Evolutionary conservation across 2,888 invertebrate species (phyloP), one percentile per base, ranked within the genome.

Genomic region (Hylaea fasciaria): DNA sequence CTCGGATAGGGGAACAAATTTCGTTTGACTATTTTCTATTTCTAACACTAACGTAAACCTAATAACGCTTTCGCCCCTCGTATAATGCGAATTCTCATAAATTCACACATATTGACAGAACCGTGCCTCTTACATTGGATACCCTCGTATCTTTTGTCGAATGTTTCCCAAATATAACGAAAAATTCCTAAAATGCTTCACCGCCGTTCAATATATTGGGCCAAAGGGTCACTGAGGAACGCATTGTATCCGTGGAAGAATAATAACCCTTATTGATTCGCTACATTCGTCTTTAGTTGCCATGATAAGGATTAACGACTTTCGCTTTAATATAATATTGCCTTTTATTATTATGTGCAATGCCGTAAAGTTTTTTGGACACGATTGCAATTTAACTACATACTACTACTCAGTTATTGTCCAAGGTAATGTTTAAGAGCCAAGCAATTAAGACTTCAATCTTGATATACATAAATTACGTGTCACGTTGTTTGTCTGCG

Each of bases 131-230:
- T 76, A 80, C 78, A 78, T 74, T 71, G 75, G 71, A 68, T 70
- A 78, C 79, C 82, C 81, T 83, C 84, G 82, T 85, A 84, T 82
- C 83, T 83, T 82, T 82, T 80, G 79, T 80, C 71, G 74, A 82
- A 83, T 76, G 78, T 76, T 78, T 69, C 71, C 70, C 74, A 74
- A 80, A 82, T 84, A 80, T 82, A 78, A 81, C 70, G 77, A 77
- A 81, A 82, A 80, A 82, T 80, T 79, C 81, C 77, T 76, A 62
- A 79, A 81, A 82, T 77, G 68, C 74, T 72, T 72, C 62, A 68
- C 64, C 76, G 66, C 75, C 76, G 78, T 82, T 81, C 77, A 78
- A 82, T 81, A 82, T 79, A 70, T 70, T 61, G 65, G 66, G 61
- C 62, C 65, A 47, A 64, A 74, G 71, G 76, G 76, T 72, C 76